Conservation (phyloP, 1,140 invertebrate species). For the Drosophila ercepeae region DNA sequence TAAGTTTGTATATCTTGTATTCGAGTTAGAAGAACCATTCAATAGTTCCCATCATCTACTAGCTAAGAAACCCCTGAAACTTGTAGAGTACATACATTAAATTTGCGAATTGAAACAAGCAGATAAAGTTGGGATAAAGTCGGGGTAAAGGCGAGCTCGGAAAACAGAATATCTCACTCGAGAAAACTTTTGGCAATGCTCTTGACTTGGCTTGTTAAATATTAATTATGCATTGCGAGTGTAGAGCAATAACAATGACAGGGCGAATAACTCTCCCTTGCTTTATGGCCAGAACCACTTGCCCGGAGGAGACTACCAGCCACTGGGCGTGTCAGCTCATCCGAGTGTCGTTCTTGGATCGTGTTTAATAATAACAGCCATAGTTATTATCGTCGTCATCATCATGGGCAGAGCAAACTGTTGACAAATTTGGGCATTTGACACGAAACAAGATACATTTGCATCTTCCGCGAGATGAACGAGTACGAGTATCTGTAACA, state of each 20-base stretch:
- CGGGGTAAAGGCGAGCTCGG: not conserved
- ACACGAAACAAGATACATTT: conserved; percentile 52
- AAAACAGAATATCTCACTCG: conserved; percentile 25
- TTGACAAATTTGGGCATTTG: conserved; percentile 51
- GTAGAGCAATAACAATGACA: conserved; percentile 46
- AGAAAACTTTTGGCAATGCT: conserved; percentile 32
- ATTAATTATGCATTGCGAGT: conserved; percentile 66
- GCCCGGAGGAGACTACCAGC: conserved; percentile 34
- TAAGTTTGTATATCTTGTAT: no score
- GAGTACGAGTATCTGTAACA: conserved; percentile 30
- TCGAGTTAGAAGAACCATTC: no score
- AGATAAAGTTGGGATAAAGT: conserved; percentile 2
- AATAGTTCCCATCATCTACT: no score
- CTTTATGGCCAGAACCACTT: conserved; percentile 73
- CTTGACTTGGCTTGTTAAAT: conserved; percentile 71
- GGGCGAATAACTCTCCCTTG: conserved; percentile 9
- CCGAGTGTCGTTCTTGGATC: conserved; percentile 22
- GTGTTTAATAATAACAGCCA: conserved; percentile 13
- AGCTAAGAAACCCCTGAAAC: not conserved
- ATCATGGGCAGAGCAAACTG: conserved; percentile 3
- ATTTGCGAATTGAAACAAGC: conserved; percentile 5
- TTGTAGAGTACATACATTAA: not conserved
- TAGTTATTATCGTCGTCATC: conserved; percentile 19
- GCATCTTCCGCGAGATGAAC: conserved; percentile 17
- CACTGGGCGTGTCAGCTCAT: conserved; percentile 71